Base-by-base conservation (phyloP, 2,888 invertebrate species). In the Pseudococcus longispinus region DNA sequence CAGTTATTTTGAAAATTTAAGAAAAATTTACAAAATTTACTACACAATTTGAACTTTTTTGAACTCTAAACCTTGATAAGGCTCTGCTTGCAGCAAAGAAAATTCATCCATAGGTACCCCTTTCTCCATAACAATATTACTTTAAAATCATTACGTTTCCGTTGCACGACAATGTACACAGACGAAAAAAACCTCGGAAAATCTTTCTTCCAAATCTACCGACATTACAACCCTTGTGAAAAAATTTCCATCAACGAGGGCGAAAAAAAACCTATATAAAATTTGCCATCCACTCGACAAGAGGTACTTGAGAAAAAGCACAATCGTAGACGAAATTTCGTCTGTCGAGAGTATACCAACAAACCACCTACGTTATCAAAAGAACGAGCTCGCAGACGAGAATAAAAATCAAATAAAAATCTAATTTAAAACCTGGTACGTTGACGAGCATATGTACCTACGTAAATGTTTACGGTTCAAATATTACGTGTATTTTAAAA, bases 391-490 rank as follows among this genome's bases (percentile, higher is more conserved):
- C 65, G 9, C 65, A 65, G 13, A 26, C 65, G 23, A 74, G 51
- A 51, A 51, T 51, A 80, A 80, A 80, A 80, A 80, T 80, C 77
- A 80, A 80, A 42, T 80, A 42, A 42, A 80, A 80, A 80, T 80
- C 42, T 80, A 80, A 80, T 80, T 80, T 80, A 20, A 80, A 80
- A 80, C 4, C 77, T 42, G 6, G 4, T 18, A 18, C 26, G 11
- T 1, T 37, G 9, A 9, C 37, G 37, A 37, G 11, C 65, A 26
- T 26, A 55, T 20, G 60, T 20, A 18, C 32, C 74, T 32, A 74
- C 20, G 77, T 74, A 74, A 74, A 74, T 74, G 32, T 80, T 80
- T 80, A 80, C 77, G 42, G 77, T 80, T 80, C 77, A 80, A 80
- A 60, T 60, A 23, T 4, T 60, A 60, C 23, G 23, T 29, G 20